Evolutionary conservation across 2,888 invertebrate species (phyloP).

Genomic region (Panorpa germanica): DNA sequence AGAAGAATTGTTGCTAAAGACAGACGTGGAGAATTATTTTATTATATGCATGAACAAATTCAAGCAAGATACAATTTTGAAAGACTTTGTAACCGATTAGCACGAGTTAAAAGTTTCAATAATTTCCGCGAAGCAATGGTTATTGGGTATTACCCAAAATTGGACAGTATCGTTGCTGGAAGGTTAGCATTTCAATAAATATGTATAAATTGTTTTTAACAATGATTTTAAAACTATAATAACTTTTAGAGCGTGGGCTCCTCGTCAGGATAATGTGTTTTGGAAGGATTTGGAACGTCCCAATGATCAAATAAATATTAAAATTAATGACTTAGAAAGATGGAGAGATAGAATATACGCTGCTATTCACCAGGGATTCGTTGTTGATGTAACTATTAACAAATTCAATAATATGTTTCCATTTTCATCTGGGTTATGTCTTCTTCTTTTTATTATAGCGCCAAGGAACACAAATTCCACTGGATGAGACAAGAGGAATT

Average conservation of each 20-base stretch:
- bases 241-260: conserved; percentile 26
- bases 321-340: conserved; percentile 40
- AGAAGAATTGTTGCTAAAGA: conserved; percentile 18
- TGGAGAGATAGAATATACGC: conserved; percentile 59
- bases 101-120: conserved; percentile 39
- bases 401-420: not conserved
- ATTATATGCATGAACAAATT: conserved; percentile 49
- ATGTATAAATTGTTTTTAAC: not conserved
- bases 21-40: conserved; percentile 47
- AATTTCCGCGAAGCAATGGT: conserved; percentile 49
- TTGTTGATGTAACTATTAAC: conserved; percentile 29
- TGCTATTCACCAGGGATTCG: conserved; percentile 51
- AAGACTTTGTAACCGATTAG: conserved; percentile 49
- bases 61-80: conserved; percentile 48
- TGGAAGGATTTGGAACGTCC: conserved; percentile 28
- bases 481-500: no score
- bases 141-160: conserved; percentile 68
- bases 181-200: conserved; percentile 11
- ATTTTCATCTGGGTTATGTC: not conserved
- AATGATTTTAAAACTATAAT: not conserved
- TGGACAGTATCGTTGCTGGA: conserved; percentile 34
- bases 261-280: conserved; percentile 24
- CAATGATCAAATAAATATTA: no score
- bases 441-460: not conserved
- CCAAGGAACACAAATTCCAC: conserved; percentile 12